Evolutionary conservation across 2,113 vertebrate species (phyloP).

Genomic region (Orthochromis indermauri): DNA sequence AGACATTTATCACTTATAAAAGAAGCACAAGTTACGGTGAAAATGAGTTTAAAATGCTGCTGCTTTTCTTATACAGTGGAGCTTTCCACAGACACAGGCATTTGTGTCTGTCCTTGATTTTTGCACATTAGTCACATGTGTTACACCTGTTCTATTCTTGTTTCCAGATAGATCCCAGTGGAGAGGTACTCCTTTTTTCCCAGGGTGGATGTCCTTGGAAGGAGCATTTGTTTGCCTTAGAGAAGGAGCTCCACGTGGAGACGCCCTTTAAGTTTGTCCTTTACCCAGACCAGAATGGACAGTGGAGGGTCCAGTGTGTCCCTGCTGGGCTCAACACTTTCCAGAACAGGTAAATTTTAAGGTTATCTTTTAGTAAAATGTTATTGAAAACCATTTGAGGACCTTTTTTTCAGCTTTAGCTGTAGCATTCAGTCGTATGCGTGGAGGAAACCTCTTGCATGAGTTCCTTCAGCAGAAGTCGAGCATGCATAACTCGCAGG

Average conservation of each 20-base stretch:
- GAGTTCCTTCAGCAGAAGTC: neutral
- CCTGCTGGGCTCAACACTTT: slow-evolving; percentile 80
- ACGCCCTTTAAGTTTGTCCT: slow-evolving; percentile 77
- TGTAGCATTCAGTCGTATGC: neutral
- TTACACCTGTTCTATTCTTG: neutral
- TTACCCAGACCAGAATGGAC: slow-evolving; percentile 76
- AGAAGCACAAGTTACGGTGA: rapidly evolving
- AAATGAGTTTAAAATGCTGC: neutral
- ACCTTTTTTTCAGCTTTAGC: neutral
- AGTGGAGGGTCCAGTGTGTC: slow-evolving; percentile 93
- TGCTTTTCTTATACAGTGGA: neutral
- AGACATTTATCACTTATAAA: neutral
- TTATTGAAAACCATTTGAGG: neutral
- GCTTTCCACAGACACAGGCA: neutral
- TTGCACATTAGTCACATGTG: neutral
- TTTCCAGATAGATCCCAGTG: slow-evolving; percentile 81
- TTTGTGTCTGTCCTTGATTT: neutral
- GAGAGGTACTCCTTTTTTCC: slow-evolving; percentile 76
- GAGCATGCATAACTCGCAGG: neutral
- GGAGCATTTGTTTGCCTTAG: slow-evolving; percentile 84
- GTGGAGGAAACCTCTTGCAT: neutral
- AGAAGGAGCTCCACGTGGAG: slow-evolving; percentile 73
- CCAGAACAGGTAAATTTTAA: slow-evolving; percentile 69
- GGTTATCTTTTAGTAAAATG: neutral
- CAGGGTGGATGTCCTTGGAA: slow-evolving; percentile 91